Base-by-base conservation (phyloP, 2,797 vertebrate genomes). In the Momotus momota region DNA sequence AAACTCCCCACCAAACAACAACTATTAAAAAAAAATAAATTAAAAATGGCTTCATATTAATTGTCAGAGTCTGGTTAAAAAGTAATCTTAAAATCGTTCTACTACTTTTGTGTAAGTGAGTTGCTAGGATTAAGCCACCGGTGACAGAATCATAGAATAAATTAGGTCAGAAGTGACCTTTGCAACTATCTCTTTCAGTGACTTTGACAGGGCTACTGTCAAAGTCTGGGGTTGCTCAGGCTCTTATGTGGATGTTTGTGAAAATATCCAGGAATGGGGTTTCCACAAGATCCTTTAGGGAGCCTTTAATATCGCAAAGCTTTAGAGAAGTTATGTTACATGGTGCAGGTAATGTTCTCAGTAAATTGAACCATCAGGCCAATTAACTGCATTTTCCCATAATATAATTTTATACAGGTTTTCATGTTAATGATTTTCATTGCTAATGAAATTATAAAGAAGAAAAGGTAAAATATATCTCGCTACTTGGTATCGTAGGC, bases 381-480 rank as follows among this genome's bases (percentile, higher is more conserved):
- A 78, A 22, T 77, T 71, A 82, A 52, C 18, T 29, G 26, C 1
- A 0, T 84, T 61, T 86, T 85, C n/a, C 12, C 7, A 4, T 31
- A 40, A 69, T 61, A 11, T 46, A 49, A 31, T 86, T 71, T 52
- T 66, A 77, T 64, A 29, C 11, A n/a, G 14, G 26, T 79, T 86
- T 78, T 57, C 57, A n/a, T 54, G 13, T 57, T 69, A 71, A 67
- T 31, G 16, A 35, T 88, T 81, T 81, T 60, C 9, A 52, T 33
- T 93, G 46, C 35, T 90, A 46, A 40, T 79, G 84, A 71, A 91
- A 46, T 38, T 66, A 26, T 7, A 57, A 64, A 61, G 61, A 33
- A 86, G 17, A 52, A 94, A 95, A 74, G 18, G 40, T 49, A 54
- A 65, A 81, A 55, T 88, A 17, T 57, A 16, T 70, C 62, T 67